Percentiles rank a stretch among this genome's conserved stretches.
Evolutionary conservation across 2,888 invertebrate species (phyloP).

Genomic region (Drosophila meridionalis): DNA sequence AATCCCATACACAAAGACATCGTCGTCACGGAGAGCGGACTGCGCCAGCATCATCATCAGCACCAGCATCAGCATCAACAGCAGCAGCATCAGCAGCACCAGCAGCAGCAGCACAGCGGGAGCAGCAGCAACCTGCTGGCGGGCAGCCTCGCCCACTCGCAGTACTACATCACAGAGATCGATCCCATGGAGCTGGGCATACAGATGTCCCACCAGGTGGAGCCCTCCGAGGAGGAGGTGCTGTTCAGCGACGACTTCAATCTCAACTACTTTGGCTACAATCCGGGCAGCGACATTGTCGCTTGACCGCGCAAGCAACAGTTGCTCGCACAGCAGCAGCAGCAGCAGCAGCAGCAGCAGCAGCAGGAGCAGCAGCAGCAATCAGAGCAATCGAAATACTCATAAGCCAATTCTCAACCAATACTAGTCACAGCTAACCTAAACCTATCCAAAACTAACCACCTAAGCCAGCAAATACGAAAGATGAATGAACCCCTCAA

Average conservation of each 20-base stretch:
- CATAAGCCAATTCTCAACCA: conserved; percentile 77
- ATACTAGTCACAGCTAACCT: conserved; percentile 71
- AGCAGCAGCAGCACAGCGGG: conserved; percentile 31
- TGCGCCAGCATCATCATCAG: conserved; percentile 84
- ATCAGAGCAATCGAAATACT: conserved; percentile 53
- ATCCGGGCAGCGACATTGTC: conserved; percentile 83
- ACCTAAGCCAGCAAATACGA: conserved; percentile 54
- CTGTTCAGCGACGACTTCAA: conserved; percentile 85
- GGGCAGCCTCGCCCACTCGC: conserved; percentile 60
- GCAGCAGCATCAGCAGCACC: conserved; percentile 10
- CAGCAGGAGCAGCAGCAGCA: conserved; percentile 18
- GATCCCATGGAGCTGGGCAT: conserved; percentile 85
- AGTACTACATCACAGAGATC: conserved; percentile 84
- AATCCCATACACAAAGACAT: conserved; percentile 91
- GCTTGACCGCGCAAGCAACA: conserved; percentile 82
- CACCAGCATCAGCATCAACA: conserved; percentile 20
- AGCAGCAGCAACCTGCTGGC: conserved; percentile 25
- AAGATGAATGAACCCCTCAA: neutral
- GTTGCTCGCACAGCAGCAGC: conserved; percentile 13
- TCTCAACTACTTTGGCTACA: conserved; percentile 85
- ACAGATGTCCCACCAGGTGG: conserved; percentile 83
- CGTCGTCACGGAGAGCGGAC: conserved; percentile 90
- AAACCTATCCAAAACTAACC: conserved; percentile 53
- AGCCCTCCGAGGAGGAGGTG: conserved; percentile 82
- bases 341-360: conserved; percentile 17